These are phyloP conservation scores for Trypoxylon attenuatum DNA, from an alignment of 2,888 invertebrate genomes.

Conservation along the genomic window DNA sequence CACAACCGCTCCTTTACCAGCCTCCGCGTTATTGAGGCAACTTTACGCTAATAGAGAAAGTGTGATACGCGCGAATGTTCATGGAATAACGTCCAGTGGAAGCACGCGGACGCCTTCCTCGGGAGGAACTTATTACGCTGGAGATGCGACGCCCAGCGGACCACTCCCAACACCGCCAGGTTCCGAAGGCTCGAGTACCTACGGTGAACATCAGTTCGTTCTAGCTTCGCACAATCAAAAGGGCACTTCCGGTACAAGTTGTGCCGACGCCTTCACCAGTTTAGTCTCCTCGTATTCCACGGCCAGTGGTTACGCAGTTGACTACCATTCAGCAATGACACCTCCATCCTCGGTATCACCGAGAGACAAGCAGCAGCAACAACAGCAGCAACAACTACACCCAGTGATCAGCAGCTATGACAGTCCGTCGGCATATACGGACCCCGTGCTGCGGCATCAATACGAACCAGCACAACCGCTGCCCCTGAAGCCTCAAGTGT, in stretches of 20 bases:
- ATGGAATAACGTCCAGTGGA: conserved; percentile 76
- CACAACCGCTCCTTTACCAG: conserved; percentile 83
- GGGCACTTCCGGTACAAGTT: conserved; percentile 31
- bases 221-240: conserved; percentile 72
- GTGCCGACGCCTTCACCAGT: conserved; percentile 77
- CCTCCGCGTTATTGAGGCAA: conserved; percentile 91
- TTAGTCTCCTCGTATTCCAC: conserved; percentile 77
- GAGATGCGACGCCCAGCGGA: conserved; percentile 78
- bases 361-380: conserved; percentile 86
- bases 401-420: conserved; percentile 80
- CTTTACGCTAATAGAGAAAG: conserved; percentile 93
- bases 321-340: conserved; percentile 96
- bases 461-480: conserved; percentile 81
- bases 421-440: conserved; percentile 76
- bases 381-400: conserved; percentile 77
- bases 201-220: conserved; percentile 81
- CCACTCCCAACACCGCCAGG: conserved; percentile 93
- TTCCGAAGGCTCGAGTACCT: conserved; percentile 86
- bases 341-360: conserved; percentile 98
- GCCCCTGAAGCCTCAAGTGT: conserved; percentile 93
- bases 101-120: conserved; percentile 69
- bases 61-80: conserved; percentile 92
- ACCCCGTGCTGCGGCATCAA: conserved; percentile 74
- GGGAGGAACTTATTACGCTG: conserved; percentile 67
- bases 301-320: conserved; percentile 80